phyloP scores from a whole-genome alignment of 2,113 vertebrate genomes.

The Alligator mississippiensis region DNA sequence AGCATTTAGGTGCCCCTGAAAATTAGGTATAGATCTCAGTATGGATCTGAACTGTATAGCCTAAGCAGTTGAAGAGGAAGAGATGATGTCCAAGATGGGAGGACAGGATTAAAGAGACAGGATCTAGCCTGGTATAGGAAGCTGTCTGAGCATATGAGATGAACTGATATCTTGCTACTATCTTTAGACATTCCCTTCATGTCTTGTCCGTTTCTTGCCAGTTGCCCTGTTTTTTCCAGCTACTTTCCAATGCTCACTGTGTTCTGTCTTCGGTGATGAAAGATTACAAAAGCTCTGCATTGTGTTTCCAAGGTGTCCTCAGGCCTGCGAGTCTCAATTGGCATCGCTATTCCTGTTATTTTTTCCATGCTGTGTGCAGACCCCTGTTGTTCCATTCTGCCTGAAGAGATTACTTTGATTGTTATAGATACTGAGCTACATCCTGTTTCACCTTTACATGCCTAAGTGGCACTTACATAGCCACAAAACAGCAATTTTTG shows the following conservation, averaged over 20 bases:
- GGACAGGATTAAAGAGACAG: not conserved
- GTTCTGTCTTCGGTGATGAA: not conserved
- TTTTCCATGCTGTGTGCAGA: not conserved
- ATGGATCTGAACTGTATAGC: too few species aligned
- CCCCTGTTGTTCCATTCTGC: not conserved
- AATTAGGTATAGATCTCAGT: too few species aligned
- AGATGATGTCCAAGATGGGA: not conserved
- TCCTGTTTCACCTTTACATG: too few species aligned
- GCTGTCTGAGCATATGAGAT: not conserved
- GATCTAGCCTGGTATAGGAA: not conserved
- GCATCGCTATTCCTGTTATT: not conserved
- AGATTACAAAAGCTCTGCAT: not conserved
- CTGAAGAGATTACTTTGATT: not conserved
- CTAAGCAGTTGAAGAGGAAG: not conserved
- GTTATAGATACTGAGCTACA: not conserved
- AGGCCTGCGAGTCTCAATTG: not conserved
- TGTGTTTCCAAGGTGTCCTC: not conserved
- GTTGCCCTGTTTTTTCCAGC: not conserved
- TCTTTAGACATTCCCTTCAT: not conserved
- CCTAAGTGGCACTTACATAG: too few species aligned
- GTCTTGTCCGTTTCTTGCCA: not conserved
- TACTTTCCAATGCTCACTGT: not conserved
- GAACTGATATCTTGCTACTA: not conserved
- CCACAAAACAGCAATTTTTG: too few species aligned
- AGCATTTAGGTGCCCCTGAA: too few species aligned